phyloP scores from a whole-genome alignment of 2,113 vertebrate genomes.

The Oreamnos americanus region DNA sequence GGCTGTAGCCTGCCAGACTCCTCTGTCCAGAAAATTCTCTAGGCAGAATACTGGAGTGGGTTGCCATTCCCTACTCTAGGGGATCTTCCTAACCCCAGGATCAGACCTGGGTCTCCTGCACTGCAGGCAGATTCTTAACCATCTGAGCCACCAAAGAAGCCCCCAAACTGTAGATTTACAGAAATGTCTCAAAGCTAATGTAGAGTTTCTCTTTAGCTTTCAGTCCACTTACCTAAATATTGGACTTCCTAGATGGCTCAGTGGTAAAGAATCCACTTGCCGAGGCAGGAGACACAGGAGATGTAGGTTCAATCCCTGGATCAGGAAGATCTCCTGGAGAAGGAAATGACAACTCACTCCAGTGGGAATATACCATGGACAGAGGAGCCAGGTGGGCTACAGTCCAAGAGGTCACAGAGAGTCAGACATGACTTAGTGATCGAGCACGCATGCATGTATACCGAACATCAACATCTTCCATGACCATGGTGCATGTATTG shows the following conservation, averaged over 20 bases:
- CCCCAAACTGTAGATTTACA: neutral
- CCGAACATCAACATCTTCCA: neutral
- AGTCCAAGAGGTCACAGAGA: neutral
- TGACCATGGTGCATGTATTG: neutral
- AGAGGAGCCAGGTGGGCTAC: neutral
- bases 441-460: fast-evolving
- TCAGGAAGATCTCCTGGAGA: neutral
- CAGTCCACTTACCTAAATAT: neutral
- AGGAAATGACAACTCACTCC: neutral
- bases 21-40: neutral
- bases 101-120: neutral
- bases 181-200: neutral
- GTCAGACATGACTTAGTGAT: neutral
- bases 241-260: neutral
- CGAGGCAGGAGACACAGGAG: neutral
- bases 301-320: neutral
- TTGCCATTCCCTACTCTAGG: neutral
- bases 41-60: neutral
- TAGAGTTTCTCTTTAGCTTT: neutral
- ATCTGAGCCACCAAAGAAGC: neutral
- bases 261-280: neutral
- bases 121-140: neutral
- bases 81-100: neutral
- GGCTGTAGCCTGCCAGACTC: neutral
- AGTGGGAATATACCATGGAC: neutral